phyloP scores from a whole-genome alignment of 1,140 invertebrate species.

The Drosophila bifasciata region DNA sequence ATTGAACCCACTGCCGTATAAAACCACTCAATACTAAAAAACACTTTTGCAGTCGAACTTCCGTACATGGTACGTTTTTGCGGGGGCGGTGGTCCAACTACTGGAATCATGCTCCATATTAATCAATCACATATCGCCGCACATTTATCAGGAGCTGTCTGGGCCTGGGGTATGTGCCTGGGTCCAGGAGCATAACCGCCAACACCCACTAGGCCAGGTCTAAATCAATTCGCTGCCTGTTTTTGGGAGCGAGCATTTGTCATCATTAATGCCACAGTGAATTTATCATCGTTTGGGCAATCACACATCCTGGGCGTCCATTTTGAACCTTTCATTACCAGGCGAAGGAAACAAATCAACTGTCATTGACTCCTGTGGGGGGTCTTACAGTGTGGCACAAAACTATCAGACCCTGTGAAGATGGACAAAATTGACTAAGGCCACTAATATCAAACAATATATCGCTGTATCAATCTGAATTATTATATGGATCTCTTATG shows the following conservation, averaged over 20 bases:
- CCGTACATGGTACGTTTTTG: neutral
- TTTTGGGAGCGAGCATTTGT: conserved; percentile 46
- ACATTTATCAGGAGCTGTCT: conserved; percentile 21
- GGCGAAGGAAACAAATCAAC: conserved; percentile 53
- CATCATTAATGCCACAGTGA: conserved; percentile 52
- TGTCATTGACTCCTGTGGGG: conserved; percentile 42
- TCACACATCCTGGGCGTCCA: conserved; percentile 30
- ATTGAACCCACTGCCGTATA: conserved; percentile 14
- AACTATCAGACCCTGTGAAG: neutral
- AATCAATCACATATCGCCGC: conserved; percentile 25
- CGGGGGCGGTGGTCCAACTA: neutral
- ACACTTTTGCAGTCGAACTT: conserved; percentile 4
- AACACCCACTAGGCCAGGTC: conserved; percentile 25
- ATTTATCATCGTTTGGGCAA: conserved; percentile 58
- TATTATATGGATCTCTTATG: neutral
- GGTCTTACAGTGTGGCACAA: conserved; percentile 7
- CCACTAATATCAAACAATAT: too few species aligned
- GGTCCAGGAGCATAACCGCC: conserved; percentile 22
- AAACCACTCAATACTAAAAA: conserved; percentile 3
- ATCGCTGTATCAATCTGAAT: too few species aligned
- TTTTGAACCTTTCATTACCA: conserved; percentile 65
- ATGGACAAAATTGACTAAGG: too few species aligned
- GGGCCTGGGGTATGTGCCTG: conserved; percentile 10
- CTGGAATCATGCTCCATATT: conserved; percentile 16
- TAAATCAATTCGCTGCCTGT: conserved; percentile 45